Percentiles rank a stretch among this genome's conserved stretches.
Conservation (phyloP, 2,113 vertebrate species). For the Periophthalmus modestus region DNA sequence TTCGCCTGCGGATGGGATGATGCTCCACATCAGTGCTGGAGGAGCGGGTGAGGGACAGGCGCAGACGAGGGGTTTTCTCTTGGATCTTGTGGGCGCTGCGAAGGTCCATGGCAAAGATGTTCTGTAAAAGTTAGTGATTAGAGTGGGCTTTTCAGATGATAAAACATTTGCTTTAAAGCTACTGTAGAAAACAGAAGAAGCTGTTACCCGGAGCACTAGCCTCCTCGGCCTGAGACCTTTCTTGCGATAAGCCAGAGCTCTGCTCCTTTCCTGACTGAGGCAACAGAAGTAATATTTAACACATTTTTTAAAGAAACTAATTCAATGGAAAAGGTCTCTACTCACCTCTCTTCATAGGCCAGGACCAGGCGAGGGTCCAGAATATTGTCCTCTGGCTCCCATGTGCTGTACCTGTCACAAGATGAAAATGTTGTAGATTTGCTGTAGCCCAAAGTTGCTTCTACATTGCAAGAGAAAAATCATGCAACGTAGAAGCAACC, state of each 20-base stretch:
- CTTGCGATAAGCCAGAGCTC: constrained; percentile 92
- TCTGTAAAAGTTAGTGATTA: constrained; percentile 68
- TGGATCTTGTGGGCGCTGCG: constrained; percentile 87
- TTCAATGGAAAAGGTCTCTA: constrained; percentile 7
- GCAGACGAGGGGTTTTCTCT: constrained; percentile 79
- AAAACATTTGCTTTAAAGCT: not conserved
- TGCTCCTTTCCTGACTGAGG: constrained; percentile 89
- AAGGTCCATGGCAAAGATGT: constrained; percentile 94
- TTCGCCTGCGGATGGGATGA: constrained; percentile 57
- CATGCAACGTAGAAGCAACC: not conserved
- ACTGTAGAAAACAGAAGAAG: not conserved
- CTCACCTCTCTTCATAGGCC: constrained; percentile 98
- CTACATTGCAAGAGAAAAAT: not conserved
- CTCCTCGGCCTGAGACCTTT: constrained; percentile 95
- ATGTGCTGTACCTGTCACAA: constrained; percentile 92
- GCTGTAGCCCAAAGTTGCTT: not conserved
- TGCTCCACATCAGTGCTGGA: constrained; percentile 73
- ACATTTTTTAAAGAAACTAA: constrained; percentile 1
- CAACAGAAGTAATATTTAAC: constrained; percentile 21
- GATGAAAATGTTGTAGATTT: not conserved
- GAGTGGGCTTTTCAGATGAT: not conserved
- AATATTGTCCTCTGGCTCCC: constrained; percentile 99
- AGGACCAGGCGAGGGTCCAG: constrained; percentile 96
- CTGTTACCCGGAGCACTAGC: constrained; percentile 89
- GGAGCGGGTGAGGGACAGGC: constrained; percentile 78